These are phyloP conservation scores for Blastobasis adustella DNA, from an alignment of 2,888 invertebrate species.

Conservation along the genomic window DNA sequence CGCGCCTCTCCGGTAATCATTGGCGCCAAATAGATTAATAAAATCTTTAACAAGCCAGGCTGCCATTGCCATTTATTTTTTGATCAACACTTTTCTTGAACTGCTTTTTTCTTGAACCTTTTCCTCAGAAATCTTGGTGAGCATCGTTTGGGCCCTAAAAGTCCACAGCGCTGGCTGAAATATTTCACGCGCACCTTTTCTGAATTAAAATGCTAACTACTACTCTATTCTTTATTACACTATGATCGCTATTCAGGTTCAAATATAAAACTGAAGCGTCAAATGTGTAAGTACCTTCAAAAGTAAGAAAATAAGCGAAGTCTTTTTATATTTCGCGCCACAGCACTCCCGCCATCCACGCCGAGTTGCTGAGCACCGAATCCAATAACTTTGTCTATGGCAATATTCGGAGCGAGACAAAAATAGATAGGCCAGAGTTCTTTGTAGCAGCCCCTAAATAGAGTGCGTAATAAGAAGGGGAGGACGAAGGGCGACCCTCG, in stretches of 20 bases:
- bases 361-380: slow-evolving; percentile 38
- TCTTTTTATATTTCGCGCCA: slow-evolving; percentile 19
- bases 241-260: too few relatives aligned
- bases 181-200: too few relatives aligned
- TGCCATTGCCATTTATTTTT: too few relatives aligned
- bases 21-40: slow-evolving; percentile 17
- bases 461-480: slow-evolving; percentile 71
- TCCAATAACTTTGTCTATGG: slow-evolving; percentile 60
- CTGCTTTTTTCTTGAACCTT: too few relatives aligned
- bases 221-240: too few relatives aligned
- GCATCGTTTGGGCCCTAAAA: too few relatives aligned
- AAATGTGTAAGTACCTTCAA: not conserved
- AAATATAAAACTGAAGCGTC: too few relatives aligned
- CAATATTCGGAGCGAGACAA: slow-evolving; percentile 63
- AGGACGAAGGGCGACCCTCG: slow-evolving; percentile 48
- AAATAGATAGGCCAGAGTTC: slow-evolving; percentile 68
- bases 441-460: slow-evolving; percentile 72
- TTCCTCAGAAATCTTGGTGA: too few relatives aligned
- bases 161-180: too few relatives aligned
- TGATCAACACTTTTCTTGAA: too few relatives aligned
- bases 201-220: too few relatives aligned
- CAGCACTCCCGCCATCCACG: slow-evolving; percentile 13
- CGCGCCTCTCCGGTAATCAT: slow-evolving; percentile 25
- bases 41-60: too few relatives aligned
- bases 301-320: not conserved